phyloP scores from a whole-genome alignment of 2,888 invertebrate genomes.

The Suillia variegata region DNA sequence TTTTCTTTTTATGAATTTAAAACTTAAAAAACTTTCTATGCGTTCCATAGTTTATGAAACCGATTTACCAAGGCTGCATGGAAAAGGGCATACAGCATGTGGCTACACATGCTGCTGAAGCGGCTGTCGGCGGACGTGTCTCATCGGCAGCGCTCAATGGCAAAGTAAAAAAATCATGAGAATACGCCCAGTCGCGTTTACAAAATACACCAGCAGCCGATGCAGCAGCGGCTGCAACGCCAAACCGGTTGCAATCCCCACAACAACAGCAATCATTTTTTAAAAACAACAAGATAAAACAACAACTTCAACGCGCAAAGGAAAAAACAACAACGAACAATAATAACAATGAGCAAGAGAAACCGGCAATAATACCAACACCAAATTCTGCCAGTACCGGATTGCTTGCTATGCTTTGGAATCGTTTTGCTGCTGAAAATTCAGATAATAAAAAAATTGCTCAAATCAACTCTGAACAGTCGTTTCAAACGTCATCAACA shows the following conservation, averaged over 20 bases:
- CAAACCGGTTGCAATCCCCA: conserved; percentile 25
- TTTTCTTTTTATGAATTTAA: neutral
- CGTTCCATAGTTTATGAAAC: conserved; percentile 78
- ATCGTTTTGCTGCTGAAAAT: conserved; percentile 32
- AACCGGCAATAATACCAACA: conserved; percentile 27
- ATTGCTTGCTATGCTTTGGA: conserved; percentile 41
- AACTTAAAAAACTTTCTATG: neutral
- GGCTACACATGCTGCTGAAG: conserved; percentile 76
- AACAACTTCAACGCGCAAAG: conserved; percentile 25
- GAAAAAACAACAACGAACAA: conserved; percentile 27
- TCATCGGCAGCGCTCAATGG: conserved; percentile 55
- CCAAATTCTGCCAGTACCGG: conserved; percentile 30
- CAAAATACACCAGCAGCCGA: conserved; percentile 37
- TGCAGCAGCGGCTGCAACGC: conserved; percentile 27
- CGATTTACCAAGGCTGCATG: conserved; percentile 78
- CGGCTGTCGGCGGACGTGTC: conserved; percentile 66
- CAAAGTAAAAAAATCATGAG: conserved; percentile 62
- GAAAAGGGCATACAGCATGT: conserved; percentile 84
- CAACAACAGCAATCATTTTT: conserved; percentile 37
- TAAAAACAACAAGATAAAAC: conserved; percentile 27
- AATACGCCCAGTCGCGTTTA: conserved; percentile 59
- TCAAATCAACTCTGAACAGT: conserved; percentile 13
- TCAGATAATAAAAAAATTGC: conserved; percentile 20
- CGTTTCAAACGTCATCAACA: conserved; percentile 16
- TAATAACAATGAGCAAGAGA: conserved; percentile 36